Percentiles rank a stretch among this genome's conserved stretches.
These are phyloP conservation scores for Plagodis pulveraria DNA, from an alignment of 2,888 invertebrate genomes.

Conservation along the genomic window DNA sequence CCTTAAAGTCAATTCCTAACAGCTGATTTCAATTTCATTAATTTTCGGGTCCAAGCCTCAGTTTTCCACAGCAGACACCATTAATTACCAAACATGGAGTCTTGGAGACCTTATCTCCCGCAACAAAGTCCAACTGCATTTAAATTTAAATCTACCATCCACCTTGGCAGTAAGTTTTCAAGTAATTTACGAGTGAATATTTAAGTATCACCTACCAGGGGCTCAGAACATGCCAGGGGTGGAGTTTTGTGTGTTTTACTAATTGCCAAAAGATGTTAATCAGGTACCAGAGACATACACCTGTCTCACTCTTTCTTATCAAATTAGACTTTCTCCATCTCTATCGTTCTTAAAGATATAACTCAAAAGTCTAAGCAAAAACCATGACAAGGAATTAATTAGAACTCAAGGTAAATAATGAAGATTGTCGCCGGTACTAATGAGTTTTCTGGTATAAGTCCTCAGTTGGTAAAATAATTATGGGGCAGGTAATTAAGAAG, in stretches of 20 bases:
- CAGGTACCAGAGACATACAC: slow-evolving; percentile 70
- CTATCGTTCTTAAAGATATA: slow-evolving; percentile 68
- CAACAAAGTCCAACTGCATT: slow-evolving; percentile 69
- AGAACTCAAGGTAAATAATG: slow-evolving; percentile 84
- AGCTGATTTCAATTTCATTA: slow-evolving; percentile 12
- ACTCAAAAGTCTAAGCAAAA: slow-evolving; percentile 83
- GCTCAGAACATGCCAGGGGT: slow-evolving; percentile 82
- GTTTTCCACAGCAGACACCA: slow-evolving; percentile 27
- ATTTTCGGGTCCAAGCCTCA: slow-evolving; percentile 21
- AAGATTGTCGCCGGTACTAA: slow-evolving; percentile 81
- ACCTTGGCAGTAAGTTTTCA: slow-evolving; percentile 81
- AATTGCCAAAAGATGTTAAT: slow-evolving; percentile 87
- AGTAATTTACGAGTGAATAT: slow-evolving; percentile 83
- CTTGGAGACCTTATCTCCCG: slow-evolving; percentile 63
- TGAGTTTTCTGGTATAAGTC: slow-evolving; percentile 72
- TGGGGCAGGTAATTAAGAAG: slow-evolving; percentile 78
- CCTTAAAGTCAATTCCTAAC: background rate
- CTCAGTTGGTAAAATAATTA: slow-evolving; percentile 69
- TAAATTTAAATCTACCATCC: slow-evolving; percentile 77
- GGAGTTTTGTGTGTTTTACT: slow-evolving; percentile 87
- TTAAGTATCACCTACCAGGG: slow-evolving; percentile 83
- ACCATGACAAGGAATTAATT: slow-evolving; percentile 86
- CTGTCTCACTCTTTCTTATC: slow-evolving; percentile 50
- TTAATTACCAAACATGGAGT: slow-evolving; percentile 51
- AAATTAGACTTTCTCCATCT: slow-evolving; percentile 46